phyloP scores from a whole-genome alignment of 2,797 vertebrate species.

The Peromyscus nudipes region DNA sequence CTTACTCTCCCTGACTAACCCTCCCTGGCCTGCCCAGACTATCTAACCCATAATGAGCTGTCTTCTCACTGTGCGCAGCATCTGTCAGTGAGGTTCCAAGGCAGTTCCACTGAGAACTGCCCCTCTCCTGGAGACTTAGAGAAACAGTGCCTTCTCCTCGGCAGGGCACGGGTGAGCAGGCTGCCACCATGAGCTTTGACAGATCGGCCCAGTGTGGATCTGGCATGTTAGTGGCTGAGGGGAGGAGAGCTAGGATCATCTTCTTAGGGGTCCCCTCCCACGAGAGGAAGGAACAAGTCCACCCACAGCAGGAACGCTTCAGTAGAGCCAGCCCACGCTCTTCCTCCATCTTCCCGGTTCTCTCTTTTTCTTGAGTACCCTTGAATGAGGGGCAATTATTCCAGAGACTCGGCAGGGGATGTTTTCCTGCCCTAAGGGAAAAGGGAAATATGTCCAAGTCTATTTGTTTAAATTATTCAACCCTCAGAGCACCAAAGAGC shows the following conservation, averaged over 20 bases:
- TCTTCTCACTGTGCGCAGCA: neutral
- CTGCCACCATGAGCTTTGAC: neutral
- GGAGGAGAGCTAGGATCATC: neutral
- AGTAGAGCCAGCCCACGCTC: neutral
- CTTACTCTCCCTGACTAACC: neutral
- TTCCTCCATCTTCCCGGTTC: neutral
- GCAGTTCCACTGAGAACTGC: neutral
- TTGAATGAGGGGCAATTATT: slow-evolving; percentile 32
- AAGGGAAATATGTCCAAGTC: slow-evolving; percentile 36
- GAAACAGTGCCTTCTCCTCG: neutral
- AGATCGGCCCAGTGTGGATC: neutral
- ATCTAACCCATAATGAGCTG: neutral
- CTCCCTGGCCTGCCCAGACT: neutral
- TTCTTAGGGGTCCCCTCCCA: neutral
- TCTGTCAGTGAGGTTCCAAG: neutral
- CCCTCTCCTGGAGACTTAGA: neutral
- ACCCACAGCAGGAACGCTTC: neutral
- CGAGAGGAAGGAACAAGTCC: neutral
- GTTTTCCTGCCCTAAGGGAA: neutral
- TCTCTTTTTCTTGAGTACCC: slow-evolving; percentile 30
- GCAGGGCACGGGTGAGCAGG: no score
- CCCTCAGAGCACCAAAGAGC: neutral
- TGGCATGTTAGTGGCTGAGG: neutral
- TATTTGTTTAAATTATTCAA: slow-evolving; percentile 67
- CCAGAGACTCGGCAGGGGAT: neutral